Percentiles rank a stretch among this genome's conserved stretches.
Conservation (phyloP, 2,888 invertebrate genomes). For the Platycnemis pennipes region DNA sequence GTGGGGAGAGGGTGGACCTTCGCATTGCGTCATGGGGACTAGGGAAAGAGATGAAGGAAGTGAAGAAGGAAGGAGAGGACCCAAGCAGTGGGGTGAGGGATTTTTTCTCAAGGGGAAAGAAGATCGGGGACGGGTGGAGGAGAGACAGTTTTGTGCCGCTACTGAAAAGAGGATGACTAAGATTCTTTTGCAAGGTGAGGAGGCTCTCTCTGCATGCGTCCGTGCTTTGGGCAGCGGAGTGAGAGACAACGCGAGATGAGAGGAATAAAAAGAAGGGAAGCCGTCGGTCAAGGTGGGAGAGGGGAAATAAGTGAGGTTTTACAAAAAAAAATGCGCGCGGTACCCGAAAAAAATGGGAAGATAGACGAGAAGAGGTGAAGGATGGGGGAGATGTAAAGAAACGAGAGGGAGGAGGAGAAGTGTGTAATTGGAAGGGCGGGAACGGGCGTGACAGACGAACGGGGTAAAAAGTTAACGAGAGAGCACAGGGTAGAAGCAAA, state of each 20-base stretch:
- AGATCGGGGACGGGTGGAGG: background rate
- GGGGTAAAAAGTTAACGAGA: conserved; percentile 22
- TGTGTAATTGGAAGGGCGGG: conserved; percentile 27
- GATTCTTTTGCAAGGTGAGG: background rate
- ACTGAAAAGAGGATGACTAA: conserved; percentile 53
- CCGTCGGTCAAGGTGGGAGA: background rate
- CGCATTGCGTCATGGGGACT: background rate
- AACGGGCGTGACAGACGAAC: conserved; percentile 11
- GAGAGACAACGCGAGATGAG: background rate
- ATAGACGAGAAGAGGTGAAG: background rate
- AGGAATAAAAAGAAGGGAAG: background rate
- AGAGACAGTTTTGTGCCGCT: conserved; percentile 11
- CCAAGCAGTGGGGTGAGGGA: background rate
- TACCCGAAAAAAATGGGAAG: background rate
- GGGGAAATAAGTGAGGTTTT: background rate
- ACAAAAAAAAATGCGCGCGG: background rate
- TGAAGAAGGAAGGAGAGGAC: no score
- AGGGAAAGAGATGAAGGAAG: no score
- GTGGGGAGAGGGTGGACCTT: background rate
- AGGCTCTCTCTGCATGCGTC: background rate
- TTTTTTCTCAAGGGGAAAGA: background rate
- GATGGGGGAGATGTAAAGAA: background rate
- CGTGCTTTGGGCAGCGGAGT: background rate
- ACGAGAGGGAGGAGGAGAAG: background rate
- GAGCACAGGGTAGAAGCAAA: background rate